Base-by-base conservation (phyloP, 2,113 vertebrate genomes). In the Engystomops pustulosus region DNA sequence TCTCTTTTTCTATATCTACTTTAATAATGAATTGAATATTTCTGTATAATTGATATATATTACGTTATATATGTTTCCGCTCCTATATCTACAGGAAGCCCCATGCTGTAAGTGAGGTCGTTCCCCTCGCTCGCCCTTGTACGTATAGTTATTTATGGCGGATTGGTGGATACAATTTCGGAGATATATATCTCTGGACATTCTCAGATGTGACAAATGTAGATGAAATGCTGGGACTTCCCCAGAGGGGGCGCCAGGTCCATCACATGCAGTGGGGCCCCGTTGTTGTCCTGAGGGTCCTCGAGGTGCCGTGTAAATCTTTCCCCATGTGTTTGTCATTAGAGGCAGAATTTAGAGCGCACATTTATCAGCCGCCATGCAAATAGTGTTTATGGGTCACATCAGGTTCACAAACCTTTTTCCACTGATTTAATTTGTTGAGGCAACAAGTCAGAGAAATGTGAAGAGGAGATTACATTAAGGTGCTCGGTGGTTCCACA, bases 371-470 rank as follows among this genome's bases (percentile, higher is more conserved):
- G 20, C 41, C 55, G 12, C 49, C 38, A 76, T 83, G 81, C 53
- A 83, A 75, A 83, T 75, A 65, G 81, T 83, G 81, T 76, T 76
- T 67, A 83, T 83, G 55, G 81, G 60, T 83, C 71, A 76, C 36
- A 76, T 83, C 67, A 76, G 81, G 81, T 76, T 83, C 70, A 76
- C 81, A 49, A 76, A 49, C 41, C 38, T 62, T 32, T 74, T 5
- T 75, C 4, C 49, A 65, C 55, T 76, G 18, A 72, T 82, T 60
- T 82, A 62, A 83, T 32, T 83, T 38, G 49, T 23, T 12, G 30
- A 77, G 74, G 74, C 74, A 77, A 55, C 10, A 36, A 51, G 53
- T 38, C 51, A 6, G 32, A 41, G 51, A 25, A 41, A 53, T 23
- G 32, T 2, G 53, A 14, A 60, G 34, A 38, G 75, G 51, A 78